Percentiles rank a stretch among this genome's conserved stretches.
Evolutionary conservation across 1,140 invertebrate genomes (phyloP).

Genomic region (Musca vetustissima): DNA sequence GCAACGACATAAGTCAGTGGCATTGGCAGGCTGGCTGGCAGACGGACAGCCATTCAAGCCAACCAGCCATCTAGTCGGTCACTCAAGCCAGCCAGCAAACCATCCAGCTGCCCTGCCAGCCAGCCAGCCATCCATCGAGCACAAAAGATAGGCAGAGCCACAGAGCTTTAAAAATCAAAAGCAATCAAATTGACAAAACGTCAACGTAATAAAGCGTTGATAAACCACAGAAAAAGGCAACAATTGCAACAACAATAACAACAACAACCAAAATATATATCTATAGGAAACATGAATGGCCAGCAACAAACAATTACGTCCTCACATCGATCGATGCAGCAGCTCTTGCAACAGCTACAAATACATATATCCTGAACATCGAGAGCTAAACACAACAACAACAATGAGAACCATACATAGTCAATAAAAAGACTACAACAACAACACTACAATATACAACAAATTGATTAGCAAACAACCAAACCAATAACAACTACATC

Average conservation of each 20-base stretch:
- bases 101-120: no score
- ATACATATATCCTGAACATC: no score
- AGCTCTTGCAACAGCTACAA: no score
- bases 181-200: constrained; percentile 54
- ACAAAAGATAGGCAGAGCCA: no score
- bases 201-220: constrained; percentile 54
- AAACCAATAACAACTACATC: constrained; percentile 2
- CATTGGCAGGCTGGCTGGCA: no score
- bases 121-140: no score
- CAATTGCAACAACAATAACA: constrained; percentile 11
- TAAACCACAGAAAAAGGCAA: constrained; percentile 45
- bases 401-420: neutral
- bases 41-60: no score
- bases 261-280: neutral
- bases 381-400: no score
- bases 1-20: no score
- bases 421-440: constrained; percentile 5
- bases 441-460: neutral
- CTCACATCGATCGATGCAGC: no score
- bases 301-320: neutral
- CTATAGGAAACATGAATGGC: neutral
- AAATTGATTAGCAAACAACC: constrained; percentile 22
- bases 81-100: no score
- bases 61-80: no score
- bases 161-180: constrained; percentile 22